Evolutionary conservation across 2,113 vertebrate genomes (phyloP), one percentile per base, ranked within the genome.

Genomic region (Coryphaenoides rupestris): DNA sequence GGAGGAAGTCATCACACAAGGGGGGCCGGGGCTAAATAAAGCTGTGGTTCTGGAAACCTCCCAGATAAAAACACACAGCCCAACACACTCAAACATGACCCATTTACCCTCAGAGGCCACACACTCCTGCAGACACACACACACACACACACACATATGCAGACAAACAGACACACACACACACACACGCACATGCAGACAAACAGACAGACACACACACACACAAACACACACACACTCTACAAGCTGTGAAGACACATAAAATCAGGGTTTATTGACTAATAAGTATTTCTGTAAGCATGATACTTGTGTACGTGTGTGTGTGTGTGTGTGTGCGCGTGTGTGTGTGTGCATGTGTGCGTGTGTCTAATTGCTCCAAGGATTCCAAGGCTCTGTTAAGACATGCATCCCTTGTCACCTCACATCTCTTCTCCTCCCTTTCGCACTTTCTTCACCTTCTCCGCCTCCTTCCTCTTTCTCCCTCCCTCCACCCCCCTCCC

Each of bases 331-430:
- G 64, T 63, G 26, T 61, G 63, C 60, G 49, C 54, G 28, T 17
- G n/a, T 15, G 50, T 33, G 52, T 49, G 74, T 63, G 60, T 53
- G 46, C 10, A 52, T 60, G 65, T 73, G 69, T 80, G 73, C 62
- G 73, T 59, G n/a, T n/a, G n/a, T 61, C 72, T 73, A 72, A 65
- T 54, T 75, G 59, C 65, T 40, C 58, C 60, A 77, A 63, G 67
- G 62, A 82, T 71, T 80, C 56, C 67, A 75, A 77, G n/a, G 78
- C 73, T 79, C 80, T 80, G 84, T 77, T 86, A 73, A 77, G 86
- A 88, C 83, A 87, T 86, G 87, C 57, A 58, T 33, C 72, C 46
- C 16, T 53, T 59, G 16, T 1, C 58, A 67, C 63, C 59, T 58
- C 7, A 53, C 58, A 74, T 70, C 76, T 72, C 65, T 68, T 70